These are phyloP conservation scores for Neolamprologus fasciatus DNA, from an alignment of 2,113 vertebrate genomes.

Conservation along the genomic window DNA sequence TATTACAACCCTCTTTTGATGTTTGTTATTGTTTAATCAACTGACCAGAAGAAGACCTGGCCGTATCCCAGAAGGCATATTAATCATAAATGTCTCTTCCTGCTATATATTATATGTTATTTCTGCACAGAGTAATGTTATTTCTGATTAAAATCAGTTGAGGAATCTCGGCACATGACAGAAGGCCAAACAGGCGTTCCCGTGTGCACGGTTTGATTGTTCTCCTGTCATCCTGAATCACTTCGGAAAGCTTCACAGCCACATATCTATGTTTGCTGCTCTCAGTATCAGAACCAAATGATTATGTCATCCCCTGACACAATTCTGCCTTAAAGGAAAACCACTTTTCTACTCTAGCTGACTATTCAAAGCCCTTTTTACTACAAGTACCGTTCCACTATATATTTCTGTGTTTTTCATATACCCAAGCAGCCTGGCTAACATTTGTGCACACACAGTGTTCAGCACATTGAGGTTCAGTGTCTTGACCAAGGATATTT, in stretches of 20 bases:
- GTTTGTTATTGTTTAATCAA: neutral
- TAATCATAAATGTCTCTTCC: neutral
- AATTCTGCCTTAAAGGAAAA: neutral
- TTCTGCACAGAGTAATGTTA: neutral
- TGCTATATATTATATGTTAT: neutral
- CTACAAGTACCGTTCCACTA: neutral
- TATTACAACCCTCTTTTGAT: neutral
- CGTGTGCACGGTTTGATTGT: neutral
- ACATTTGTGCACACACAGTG: neutral
- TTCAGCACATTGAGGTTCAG: neutral
- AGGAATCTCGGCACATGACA: neutral
- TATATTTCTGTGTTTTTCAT: neutral
- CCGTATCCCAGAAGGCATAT: neutral
- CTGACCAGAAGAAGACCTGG: neutral
- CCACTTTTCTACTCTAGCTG: neutral
- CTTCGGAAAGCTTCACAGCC: neutral
- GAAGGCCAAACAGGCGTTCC: fast-evolving
- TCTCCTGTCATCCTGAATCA: neutral
- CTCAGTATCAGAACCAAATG: neutral
- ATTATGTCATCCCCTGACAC: neutral
- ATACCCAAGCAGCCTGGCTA: neutral
- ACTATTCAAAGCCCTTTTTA: neutral
- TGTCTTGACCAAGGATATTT: neutral
- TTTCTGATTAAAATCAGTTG: neutral
- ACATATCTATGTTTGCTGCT: neutral